Conservation (phyloP, 2,888 invertebrate genomes). For the Pteria penguin region DNA sequence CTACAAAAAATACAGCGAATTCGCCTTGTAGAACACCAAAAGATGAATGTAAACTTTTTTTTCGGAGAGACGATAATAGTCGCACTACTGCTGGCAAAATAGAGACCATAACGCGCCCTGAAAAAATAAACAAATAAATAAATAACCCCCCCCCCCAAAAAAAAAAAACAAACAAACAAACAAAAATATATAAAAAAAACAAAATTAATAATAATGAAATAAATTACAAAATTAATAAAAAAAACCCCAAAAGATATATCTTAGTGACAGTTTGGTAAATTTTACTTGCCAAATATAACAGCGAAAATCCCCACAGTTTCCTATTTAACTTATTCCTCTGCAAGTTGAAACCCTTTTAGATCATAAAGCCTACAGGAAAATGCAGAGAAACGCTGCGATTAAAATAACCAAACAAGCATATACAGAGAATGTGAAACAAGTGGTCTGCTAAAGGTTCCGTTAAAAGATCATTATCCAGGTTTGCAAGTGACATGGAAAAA, state of each 20-base stretch:
- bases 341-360: too few species aligned
- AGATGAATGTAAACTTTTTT: background rate
- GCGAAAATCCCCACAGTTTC: background rate
- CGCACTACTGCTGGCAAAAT: background rate
- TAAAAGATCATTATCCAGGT: background rate
- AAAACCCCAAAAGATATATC: background rate
- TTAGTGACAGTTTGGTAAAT: background rate
- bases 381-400: background rate
- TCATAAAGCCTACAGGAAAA: background rate
- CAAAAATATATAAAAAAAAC: too few species aligned
- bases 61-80: background rate
- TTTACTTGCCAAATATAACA: background rate
- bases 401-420: background rate
- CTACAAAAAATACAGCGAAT: background rate
- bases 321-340: background rate
- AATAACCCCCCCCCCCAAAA: too few species aligned
- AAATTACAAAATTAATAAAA: too few species aligned
- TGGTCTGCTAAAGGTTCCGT: background rate
- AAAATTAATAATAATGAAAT: too few species aligned
- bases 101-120: background rate
- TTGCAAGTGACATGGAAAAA: slow-evolving; percentile 1
- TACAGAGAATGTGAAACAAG: background rate
- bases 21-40: background rate
- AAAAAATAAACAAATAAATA: too few species aligned
- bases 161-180: too few species aligned